Base-by-base conservation (phyloP, 2,888 invertebrate species). In the Macrostomum cliftonense region DNA sequence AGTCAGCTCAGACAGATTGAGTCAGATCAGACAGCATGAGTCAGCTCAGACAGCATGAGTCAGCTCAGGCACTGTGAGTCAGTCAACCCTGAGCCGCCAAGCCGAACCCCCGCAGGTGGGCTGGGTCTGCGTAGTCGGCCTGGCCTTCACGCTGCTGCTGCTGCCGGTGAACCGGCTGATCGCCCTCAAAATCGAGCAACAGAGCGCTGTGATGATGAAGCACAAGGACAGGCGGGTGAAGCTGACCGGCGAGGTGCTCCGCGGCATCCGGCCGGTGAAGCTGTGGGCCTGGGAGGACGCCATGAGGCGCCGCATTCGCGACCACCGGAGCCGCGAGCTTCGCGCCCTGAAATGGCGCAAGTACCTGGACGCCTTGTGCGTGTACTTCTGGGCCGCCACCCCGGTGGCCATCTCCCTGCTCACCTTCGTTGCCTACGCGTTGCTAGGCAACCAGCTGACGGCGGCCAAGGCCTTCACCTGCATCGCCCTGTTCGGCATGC, bases 361-460 rank as follows among this genome's bases (percentile, higher is more conserved):
- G 74, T 95, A 93, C 71, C 71, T 97, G 56, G 95, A 97, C 73
- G 95, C 95, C 1, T 72, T 89, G 52, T 97, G 95, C 71, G 95
- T 97, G 13, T 95, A 87, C 67, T 82, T 97, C 68, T 97, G 95
- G 95, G 95, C 95, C 0, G 87, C 88, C 1, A 93, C 93, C 9
- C 95, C 95, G 0, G 84, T 93, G 21, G 57, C 73, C n/a, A 73
- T 74, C 46, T 68, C 67, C 49, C 67, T 73, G 14, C 59, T 71
- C 12, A 73, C 73, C 16, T 71, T 74, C 54, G 60, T 65, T n/a
- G 71, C 72, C 1, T 73, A 73, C 57, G 64, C 68, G 2, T 52
- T 71, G 45, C 56, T 72, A 81, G 86, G 52, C 76, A 82, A 73
- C 57, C 72, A 77, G 44, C 74, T 95, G 12, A 81, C 81, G 43